Conservation (phyloP, 2,113 vertebrate genomes). For the Poeciliopsis retropinna region DNA sequence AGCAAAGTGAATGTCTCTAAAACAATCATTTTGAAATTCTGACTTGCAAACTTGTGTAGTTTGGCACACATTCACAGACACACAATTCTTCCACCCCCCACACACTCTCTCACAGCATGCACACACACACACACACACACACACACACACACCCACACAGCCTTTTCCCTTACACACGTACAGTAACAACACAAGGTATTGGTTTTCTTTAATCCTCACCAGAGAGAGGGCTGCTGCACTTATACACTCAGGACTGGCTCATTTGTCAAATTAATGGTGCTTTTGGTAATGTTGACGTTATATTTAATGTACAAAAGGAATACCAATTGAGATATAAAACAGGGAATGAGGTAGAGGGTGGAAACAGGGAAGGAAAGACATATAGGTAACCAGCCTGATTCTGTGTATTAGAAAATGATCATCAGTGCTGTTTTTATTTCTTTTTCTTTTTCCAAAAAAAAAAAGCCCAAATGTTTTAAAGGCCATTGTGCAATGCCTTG, state of each 20-base stretch:
- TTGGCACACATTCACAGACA: slow-evolving; percentile 67
- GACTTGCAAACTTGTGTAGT: slow-evolving; percentile 76
- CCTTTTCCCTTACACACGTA: slow-evolving; percentile 20
- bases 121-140: slow-evolving; percentile 43
- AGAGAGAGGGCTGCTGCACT: slow-evolving; percentile 69
- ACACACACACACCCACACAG: slow-evolving; percentile 8
- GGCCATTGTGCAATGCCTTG: slow-evolving; percentile 68
- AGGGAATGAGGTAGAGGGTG: slow-evolving; percentile 77
- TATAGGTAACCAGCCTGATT: slow-evolving; percentile 67
- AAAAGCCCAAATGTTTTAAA: slow-evolving; percentile 48
- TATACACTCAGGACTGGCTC: slow-evolving; percentile 50
- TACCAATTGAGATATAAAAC: slow-evolving; percentile 64
- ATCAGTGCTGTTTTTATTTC: slow-evolving; percentile 61
- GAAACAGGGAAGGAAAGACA: slow-evolving; percentile 42
- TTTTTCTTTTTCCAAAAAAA: not conserved
- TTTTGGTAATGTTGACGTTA: slow-evolving; percentile 74
- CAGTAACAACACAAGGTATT: slow-evolving; percentile 57
- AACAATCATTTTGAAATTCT: slow-evolving; percentile 78
- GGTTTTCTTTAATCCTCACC: slow-evolving; percentile 59
- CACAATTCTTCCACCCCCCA: slow-evolving; percentile 15
- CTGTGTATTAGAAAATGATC: slow-evolving; percentile 62
- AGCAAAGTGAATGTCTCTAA: slow-evolving; percentile 75
- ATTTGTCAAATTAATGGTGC: slow-evolving; percentile 59
- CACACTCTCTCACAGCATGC: slow-evolving; percentile 53
- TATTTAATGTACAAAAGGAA: slow-evolving; percentile 74